Evolutionary conservation across 1,140 invertebrate genomes (phyloP).

Genomic region (Psix sp.): DNA sequence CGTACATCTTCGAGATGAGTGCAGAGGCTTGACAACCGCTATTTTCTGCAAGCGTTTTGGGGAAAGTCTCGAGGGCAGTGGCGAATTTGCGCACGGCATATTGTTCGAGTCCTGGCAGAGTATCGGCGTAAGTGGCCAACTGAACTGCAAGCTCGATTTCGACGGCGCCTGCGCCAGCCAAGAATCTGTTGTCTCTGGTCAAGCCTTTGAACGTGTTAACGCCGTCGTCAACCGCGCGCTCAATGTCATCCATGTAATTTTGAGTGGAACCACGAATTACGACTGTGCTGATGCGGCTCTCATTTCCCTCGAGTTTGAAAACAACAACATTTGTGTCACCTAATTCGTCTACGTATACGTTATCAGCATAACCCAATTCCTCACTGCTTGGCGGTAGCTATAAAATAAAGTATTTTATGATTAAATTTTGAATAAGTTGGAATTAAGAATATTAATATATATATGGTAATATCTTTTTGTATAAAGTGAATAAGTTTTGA

Average conservation of each 20-base stretch:
- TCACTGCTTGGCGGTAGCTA: constrained; percentile 89
- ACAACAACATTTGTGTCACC: constrained; percentile 96
- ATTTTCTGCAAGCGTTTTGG: constrained; percentile 96
- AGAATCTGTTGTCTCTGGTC: constrained; percentile 83
- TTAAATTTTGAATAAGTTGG: background rate
- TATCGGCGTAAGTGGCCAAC: constrained; percentile 91
- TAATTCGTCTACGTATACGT: constrained; percentile 95
- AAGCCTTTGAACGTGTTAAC: constrained; percentile 97
- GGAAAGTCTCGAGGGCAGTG: constrained; percentile 92
- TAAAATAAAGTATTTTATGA: constrained; percentile 21
- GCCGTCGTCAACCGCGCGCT: constrained; percentile 98
- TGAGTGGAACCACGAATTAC: constrained; percentile 97
- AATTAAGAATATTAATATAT: too few species aligned
- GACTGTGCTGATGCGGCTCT: constrained; percentile 94
- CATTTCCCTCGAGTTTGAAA: constrained; percentile 88
- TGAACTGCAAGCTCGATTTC: constrained; percentile 96
- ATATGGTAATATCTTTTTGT: too few species aligned
- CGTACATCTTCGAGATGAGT: constrained; percentile 92
- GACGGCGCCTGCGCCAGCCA: constrained; percentile 95
- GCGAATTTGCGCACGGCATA: constrained; percentile 98
- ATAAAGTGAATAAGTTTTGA: constrained; percentile 21
- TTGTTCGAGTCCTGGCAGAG: constrained; percentile 95
- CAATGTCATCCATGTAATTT: constrained; percentile 99
- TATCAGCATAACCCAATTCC: constrained; percentile 95
- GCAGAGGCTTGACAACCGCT: constrained; percentile 92